phyloP scores from a whole-genome alignment of 2,113 vertebrate genomes.

The Gavialis gangeticus region DNA sequence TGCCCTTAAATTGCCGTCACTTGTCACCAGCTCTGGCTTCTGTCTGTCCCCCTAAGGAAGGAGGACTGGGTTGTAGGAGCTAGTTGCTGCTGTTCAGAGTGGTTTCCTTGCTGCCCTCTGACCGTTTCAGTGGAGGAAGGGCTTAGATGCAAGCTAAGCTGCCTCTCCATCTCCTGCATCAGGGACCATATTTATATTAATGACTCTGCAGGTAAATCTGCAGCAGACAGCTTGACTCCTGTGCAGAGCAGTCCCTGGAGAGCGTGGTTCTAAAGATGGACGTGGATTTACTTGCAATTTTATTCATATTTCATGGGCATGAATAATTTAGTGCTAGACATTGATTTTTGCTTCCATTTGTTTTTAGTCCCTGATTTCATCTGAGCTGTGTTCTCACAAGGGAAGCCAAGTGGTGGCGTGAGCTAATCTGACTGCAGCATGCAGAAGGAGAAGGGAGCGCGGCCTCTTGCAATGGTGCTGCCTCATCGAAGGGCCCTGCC shows the following conservation, averaged over 20 bases:
- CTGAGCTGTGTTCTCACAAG: slow-evolving; percentile 2
- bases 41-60: neutral
- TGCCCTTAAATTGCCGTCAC: neutral
- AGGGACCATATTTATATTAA: neutral
- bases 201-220: neutral
- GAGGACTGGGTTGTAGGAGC: neutral
- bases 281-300: slow-evolving; percentile 34
- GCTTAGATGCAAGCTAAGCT: neutral
- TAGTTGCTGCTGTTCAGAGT: neutral
- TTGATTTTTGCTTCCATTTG: slow-evolving; percentile 47
- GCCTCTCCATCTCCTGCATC: neutral
- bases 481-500: neutral
- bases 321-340: slow-evolving; percentile 64
- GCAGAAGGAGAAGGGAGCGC: neutral
- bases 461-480: neutral
- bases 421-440: neutral
- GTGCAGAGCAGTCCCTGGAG: neutral
- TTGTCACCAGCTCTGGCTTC: neutral
- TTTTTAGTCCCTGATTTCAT: slow-evolving; percentile 50
- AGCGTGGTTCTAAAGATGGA: slow-evolving; percentile 6
- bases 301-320: slow-evolving; percentile 45
- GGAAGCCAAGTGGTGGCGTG: neutral
- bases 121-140: neutral
- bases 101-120: neutral
- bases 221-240: neutral